Base-by-base conservation (phyloP, 2,888 invertebrate genomes). In the Parnassius apollo region DNA sequence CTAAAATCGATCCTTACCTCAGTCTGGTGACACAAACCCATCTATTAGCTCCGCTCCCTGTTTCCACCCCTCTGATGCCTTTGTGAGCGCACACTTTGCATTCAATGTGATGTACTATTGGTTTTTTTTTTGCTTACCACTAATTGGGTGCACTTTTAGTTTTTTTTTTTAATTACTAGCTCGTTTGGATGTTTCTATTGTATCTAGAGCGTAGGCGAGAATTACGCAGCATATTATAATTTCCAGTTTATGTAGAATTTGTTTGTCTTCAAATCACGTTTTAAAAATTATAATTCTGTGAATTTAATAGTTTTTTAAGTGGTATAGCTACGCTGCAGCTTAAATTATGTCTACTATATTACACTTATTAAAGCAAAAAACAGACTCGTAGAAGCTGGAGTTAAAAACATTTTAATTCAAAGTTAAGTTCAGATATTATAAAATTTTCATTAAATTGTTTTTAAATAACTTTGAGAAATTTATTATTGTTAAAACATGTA, bases 71-170 rank as follows among this genome's bases (percentile, higher is more conserved):
- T 51, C 61, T 51, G 35, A 48, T 35, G 55, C 56, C 46, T 61
- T 61, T 61, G 49, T 48, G 54, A 22, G 55, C 22, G 13, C 50
- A 22, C 42, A 44, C 55, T 63, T 55, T 63, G 59, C 55, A 55
- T 59, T 35, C 62, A 46, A 51, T 25, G 51, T 59, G 45, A 45
- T 12, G 50, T 59, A 56, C 59, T 55, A 63, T 64, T 48, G 64
- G 64, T 59, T 59, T 56, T 60, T 59, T 59, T 57, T 59, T 57
- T 56, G 64, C 59, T 52, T 51, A 42, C 48, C 25, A 53, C 63
- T 63, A 64, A 64, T 64, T 64, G 64, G 64, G 59, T 57, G 55
- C 64, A 59, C 64, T 59, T 59, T 44, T 45, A 2, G 12, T 35
- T 45, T 50, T 12, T 54, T 57, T 62, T 62, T 63, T 63, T 63